A percentile compares a stretch with the other conserved stretches of the same genome.
phyloP scores from a whole-genome alignment of 2,888 invertebrate species.

The Cataglyphis cursor region DNA sequence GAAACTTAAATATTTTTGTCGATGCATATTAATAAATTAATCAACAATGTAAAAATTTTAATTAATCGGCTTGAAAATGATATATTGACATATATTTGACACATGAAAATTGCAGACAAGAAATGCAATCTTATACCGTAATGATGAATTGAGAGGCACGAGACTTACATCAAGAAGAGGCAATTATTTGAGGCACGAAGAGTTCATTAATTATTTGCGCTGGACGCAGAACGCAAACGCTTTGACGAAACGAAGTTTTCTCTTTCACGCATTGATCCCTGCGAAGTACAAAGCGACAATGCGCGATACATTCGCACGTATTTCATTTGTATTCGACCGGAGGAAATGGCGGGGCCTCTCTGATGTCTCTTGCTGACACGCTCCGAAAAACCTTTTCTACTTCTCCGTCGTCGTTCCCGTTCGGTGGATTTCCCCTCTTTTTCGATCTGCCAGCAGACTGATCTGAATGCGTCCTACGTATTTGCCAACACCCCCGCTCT shows the following conservation, averaged over 20 bases:
- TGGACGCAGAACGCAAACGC: not conserved
- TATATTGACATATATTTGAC: not conserved
- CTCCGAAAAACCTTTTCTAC: conserved; percentile 74
- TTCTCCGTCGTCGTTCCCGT: conserved; percentile 39
- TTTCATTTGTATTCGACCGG: conserved; percentile 79
- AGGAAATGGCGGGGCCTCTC: conserved; percentile 80
- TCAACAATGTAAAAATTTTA: not conserved
- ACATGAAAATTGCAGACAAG: not conserved
- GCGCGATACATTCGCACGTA: conserved; percentile 72
- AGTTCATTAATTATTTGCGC: conserved; percentile 35
- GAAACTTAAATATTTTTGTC: not conserved
- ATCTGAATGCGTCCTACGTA: conserved; percentile 85
- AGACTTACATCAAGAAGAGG: not conserved
- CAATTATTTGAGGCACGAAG: not conserved
- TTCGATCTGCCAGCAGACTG: conserved; percentile 64
- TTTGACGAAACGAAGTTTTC: conserved; percentile 43
- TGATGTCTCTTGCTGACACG: conserved; percentile 83
- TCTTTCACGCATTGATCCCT: conserved; percentile 31
- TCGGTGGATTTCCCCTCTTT: conserved; percentile 20
- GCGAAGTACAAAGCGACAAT: conserved; percentile 39
- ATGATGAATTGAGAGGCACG: not conserved
- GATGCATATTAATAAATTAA: not conserved
- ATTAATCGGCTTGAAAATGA: not conserved
- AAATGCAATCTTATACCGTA: not conserved
- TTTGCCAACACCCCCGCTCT: conserved; percentile 73